phyloP scores from a whole-genome alignment of 2,888 invertebrate species.

The Tetramorium bicarinatum region DNA sequence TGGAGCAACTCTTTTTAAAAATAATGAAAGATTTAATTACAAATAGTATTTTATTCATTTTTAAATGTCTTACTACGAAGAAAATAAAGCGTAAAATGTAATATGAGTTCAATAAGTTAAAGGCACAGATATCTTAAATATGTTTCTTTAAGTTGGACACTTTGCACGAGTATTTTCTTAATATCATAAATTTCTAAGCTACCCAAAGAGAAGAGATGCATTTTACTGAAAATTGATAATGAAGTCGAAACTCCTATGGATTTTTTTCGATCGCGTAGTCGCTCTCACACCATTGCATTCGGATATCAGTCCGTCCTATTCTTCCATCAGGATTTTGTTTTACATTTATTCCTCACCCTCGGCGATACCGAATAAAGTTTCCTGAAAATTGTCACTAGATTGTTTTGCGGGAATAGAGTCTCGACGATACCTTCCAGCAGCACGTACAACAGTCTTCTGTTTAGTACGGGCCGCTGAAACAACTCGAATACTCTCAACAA shows the following conservation, averaged over 20 bases:
- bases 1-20: background rate
- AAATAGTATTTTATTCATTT: background rate
- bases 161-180: constrained; percentile 40
- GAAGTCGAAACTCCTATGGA: constrained; percentile 14
- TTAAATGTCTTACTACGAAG: background rate
- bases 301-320: constrained; percentile 21
- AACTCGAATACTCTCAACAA: constrained; percentile 94
- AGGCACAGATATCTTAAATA: constrained; percentile 35
- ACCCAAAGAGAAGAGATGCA: constrained; percentile 12
- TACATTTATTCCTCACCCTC: constrained; percentile 80
- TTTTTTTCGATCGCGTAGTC: background rate
- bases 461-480: constrained; percentile 95
- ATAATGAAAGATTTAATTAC: background rate
- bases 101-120: constrained; percentile 38
- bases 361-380: constrained; percentile 91
- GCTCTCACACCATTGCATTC: constrained; percentile 34
- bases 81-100: constrained; percentile 18
- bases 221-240: constrained; percentile 23
- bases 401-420: constrained; percentile 93
- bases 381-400: constrained; percentile 91
- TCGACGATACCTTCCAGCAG: constrained; percentile 93
- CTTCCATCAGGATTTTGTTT: constrained; percentile 77
- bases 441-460: constrained; percentile 94
- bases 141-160: constrained; percentile 49
- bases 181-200: constrained; percentile 47